Evolutionary conservation across 2,888 invertebrate genomes (phyloP), one percentile per base, ranked within the genome.

Genomic region (Pachycephus smyrnensis): DNA sequence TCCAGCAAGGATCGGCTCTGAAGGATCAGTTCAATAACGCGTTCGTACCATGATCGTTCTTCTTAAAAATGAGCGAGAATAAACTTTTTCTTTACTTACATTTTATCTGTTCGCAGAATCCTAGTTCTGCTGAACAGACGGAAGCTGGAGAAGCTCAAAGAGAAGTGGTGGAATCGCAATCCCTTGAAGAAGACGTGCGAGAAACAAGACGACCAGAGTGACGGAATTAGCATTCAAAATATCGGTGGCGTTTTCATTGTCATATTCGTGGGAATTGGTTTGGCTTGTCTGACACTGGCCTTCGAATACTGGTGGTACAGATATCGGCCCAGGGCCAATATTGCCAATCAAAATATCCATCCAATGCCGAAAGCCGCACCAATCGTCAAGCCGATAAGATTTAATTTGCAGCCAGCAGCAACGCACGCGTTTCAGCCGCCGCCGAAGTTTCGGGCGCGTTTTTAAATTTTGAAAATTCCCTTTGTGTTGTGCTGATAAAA

Each of bases 221-320:
- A 98, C 89, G 99, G 99, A 75, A 99, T 99, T 89, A 98, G 98
- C 80, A 98, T 99, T 80, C 96, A 98, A 89, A 99, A 99, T 91
- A 99, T 99, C 84, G 99, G 98, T 74, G 99, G 99, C 0, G 99
- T 99, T 0, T 99, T 99, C 90, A 98, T 99, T 77, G 98, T 99
- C 0, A 98, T 99, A 82, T 97, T 98, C 88, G 98, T 98, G 85
- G 98, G 98, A 0, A 98, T 98, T 55, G 97, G 96, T 0, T 93
- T 98, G 89, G 98, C 98, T 1, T 97, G 98, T 86, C 92, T 98
- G 75, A 98, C 98, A 0, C 93, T 99, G 69, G 96, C 96, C 0
- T 96, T 98, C 81, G 99, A 99, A 90, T 99, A 98, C 91, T 97
- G 97, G 96, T 98, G 97, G 95, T 97, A 97, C 87, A 96, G 96